Base-by-base conservation (phyloP, 2,888 invertebrate species). In the Nudaria mundana region DNA sequence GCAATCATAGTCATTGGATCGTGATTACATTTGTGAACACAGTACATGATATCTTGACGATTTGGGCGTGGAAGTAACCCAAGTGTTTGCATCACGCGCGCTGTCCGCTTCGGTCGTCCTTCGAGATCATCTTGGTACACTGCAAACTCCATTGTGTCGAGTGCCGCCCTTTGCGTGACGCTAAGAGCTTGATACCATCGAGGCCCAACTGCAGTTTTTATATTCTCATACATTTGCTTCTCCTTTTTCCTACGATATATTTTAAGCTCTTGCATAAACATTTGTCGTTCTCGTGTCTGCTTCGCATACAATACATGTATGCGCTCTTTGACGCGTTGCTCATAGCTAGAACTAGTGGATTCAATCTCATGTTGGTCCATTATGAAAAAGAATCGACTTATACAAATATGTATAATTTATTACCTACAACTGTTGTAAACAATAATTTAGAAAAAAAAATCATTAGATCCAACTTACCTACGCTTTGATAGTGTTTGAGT, bases 121-220 rank as follows among this genome's bases (percentile, higher is more conserved):
- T 83, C 82, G 0, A 87, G 49, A 33, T 81, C 28, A 39, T 89
- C 88, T 63, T 85, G 76, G 42, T 84, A 77, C 23, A 88, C 82
- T 3, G 68, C 57, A 16, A 44, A 36, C 30, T 68, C 58, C 42
- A 89, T 58, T 0, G 51, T 53, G 36, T 86, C 79, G 29, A 88
- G 60, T 2, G 81, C 75, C 3, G 37, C 31, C 47, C 76, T 70
- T 60, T 89, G 88, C 3, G 62, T 62, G 2, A 72, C 79, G 47
- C 87, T 85, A 5, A 88, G 70, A 1, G 77, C 75, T 52, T 87
- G 85, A 43, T 85, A 82, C 88, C 88, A 89, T 6, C 45, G 65
- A 0, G 88, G 86, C 1, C 87, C 88, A 5, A 83, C 61, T 1
- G 61, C 42, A 2, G 40, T 30, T 37, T 33, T 67, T n/a, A 82